A percentile compares a stretch with the other conserved stretches of the same genome.
phyloP scores from a whole-genome alignment of 2,797 vertebrate genomes.

The Rhynchotus rufescens region DNA sequence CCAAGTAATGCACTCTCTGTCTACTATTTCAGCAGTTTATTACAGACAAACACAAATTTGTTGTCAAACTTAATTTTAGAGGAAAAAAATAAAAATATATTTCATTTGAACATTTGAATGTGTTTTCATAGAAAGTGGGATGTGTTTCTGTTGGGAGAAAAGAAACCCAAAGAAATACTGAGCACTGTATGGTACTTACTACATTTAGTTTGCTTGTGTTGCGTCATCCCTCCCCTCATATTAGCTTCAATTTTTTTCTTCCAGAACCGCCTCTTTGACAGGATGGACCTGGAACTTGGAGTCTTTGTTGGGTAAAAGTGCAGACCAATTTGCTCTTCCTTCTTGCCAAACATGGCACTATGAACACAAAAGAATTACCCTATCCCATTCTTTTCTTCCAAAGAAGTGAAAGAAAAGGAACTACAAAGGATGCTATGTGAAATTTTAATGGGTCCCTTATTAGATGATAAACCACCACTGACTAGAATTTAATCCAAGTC shows the following conservation, averaged over 20 bases:
- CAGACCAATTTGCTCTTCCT: not conserved
- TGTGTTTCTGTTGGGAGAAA: not conserved
- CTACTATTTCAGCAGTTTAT: not conserved
- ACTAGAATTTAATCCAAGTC: not conserved
- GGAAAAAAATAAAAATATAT: not conserved
- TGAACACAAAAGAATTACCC: not conserved
- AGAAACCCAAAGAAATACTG: not conserved
- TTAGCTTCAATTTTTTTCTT: not conserved
- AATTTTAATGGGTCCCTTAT: not conserved
- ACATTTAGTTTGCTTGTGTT: not conserved
- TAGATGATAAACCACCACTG: not conserved
- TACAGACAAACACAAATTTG: not conserved
- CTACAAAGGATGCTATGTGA: not conserved
- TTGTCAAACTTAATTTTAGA: not conserved
- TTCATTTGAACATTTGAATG: not conserved
- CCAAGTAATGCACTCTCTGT: not conserved
- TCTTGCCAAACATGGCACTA: not conserved
- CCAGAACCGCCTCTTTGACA: not conserved
- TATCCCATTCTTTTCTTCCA: not conserved
- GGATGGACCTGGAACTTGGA: not conserved
- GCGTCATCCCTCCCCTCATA: not conserved
- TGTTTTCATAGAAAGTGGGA: not conserved
- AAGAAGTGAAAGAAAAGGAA: not conserved
- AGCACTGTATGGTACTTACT: not conserved
- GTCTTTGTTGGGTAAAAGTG: not conserved